Percentiles rank a stretch among this genome's conserved stretches.
Conservation (phyloP, 1,140 invertebrate species). For the Monochamus saltuarius region DNA sequence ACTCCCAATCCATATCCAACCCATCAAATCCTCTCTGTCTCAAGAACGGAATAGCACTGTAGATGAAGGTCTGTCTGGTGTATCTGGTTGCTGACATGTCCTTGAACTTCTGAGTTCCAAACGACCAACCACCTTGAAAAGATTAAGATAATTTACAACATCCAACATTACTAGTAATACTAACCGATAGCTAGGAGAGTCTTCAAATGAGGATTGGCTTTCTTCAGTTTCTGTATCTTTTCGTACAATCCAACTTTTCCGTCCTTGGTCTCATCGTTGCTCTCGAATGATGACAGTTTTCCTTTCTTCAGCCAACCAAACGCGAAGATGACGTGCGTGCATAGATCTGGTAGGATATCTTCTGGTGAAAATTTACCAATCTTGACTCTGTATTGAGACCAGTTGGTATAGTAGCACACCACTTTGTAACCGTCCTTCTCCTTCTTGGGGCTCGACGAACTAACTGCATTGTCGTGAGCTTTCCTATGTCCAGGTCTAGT, state of each 20-base stretch:
- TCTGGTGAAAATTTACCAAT: constrained; percentile 92
- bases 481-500: constrained; percentile 57
- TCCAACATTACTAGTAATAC: constrained; percentile 36
- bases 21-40: constrained; percentile 86
- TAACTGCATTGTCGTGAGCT: constrained; percentile 58
- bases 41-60: constrained; percentile 88
- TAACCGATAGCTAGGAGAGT: constrained; percentile 85
- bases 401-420: constrained; percentile 96
- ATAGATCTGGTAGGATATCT: constrained; percentile 92
- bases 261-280: constrained; percentile 90
- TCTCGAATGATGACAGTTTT: constrained; percentile 86
- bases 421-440: constrained; percentile 69
- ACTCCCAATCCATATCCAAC: constrained; percentile 96
- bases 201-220: constrained; percentile 87
- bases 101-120: constrained; percentile 94
- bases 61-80: constrained; percentile 89
- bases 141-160: not conserved
- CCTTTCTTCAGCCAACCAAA: constrained; percentile 97
- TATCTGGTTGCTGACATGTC: constrained; percentile 86
- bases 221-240: constrained; percentile 78
- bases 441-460: constrained; percentile 56
- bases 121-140: constrained; percentile 84
- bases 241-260: constrained; percentile 89
- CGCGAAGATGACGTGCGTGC: constrained; percentile 94
- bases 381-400: constrained; percentile 93